These are phyloP conservation scores for Hemicrepidius hirtus DNA, from an alignment of 2,888 invertebrate species.

Conservation along the genomic window DNA sequence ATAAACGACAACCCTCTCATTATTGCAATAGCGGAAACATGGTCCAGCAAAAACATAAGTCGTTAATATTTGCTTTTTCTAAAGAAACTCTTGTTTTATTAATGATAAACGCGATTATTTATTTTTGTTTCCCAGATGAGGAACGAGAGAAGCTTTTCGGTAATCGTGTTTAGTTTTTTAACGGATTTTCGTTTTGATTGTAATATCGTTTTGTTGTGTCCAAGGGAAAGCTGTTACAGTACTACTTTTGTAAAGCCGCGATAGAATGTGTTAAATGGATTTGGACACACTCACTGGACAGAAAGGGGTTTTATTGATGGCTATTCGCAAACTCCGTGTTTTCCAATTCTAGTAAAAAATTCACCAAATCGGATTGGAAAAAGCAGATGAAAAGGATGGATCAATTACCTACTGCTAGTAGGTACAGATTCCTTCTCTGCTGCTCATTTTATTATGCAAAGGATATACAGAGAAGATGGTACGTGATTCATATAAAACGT, in stretches of 20 bases:
- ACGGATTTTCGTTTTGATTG: slow-evolving; percentile 2
- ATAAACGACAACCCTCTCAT: slow-evolving; percentile 42
- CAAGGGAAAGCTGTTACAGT: background rate
- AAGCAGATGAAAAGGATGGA: background rate
- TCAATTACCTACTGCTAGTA: no score
- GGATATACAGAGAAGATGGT: background rate
- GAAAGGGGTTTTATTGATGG: no score
- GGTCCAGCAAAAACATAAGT: slow-evolving; percentile 46
- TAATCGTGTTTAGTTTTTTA: background rate
- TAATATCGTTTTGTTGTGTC: background rate
- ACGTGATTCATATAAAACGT: background rate
- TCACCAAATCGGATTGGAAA: no score
- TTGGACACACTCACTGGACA: no score
- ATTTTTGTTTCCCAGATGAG: slow-evolving; percentile 22
- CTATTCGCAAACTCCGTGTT: no score
- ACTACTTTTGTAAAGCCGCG: no score
- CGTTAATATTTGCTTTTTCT: slow-evolving; percentile 42
- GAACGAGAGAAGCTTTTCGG: background rate
- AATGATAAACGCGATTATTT: slow-evolving; percentile 43
- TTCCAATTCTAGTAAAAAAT: no score
- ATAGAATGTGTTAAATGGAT: no score
- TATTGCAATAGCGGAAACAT: slow-evolving; percentile 50
- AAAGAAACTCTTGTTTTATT: slow-evolving; percentile 32
- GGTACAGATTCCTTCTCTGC: background rate
- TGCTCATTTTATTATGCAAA: background rate